These are phyloP conservation scores for Drosophila aff. DNA, from an alignment of 1,140 invertebrate species.

Conservation along the genomic window DNA sequence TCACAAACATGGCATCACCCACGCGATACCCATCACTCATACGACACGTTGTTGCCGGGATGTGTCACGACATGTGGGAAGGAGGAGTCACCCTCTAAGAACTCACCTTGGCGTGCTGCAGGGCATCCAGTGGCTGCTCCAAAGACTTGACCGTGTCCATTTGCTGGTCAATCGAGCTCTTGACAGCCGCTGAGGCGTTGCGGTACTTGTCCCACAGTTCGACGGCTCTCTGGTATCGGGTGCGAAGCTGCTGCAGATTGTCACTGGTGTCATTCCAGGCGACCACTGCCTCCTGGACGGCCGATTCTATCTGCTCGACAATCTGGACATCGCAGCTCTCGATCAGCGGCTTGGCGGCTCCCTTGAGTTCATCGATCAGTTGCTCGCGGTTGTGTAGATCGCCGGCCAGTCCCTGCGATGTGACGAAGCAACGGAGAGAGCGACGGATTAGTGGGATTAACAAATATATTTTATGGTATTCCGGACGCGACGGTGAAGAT, in stretches of 20 bases:
- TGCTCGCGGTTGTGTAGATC: conserved; percentile 89
- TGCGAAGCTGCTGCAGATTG: conserved; percentile 90
- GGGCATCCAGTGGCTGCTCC: conserved; percentile 77
- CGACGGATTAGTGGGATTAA: conserved; percentile 13
- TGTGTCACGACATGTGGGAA: conserved; percentile 19
- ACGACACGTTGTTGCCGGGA: conserved; percentile 24
- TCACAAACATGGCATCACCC: conserved; percentile 3
- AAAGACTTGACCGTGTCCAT: conserved; percentile 85
- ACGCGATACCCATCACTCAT: conserved; percentile 20
- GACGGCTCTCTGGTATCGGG: conserved; percentile 90
- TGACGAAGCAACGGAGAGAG: not conserved
- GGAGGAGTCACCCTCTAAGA: conserved; percentile 23
- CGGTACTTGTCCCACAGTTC: conserved; percentile 91
- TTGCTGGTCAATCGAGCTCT: conserved; percentile 90
- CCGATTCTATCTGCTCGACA: conserved; percentile 89
- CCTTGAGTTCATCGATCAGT: conserved; percentile 89
- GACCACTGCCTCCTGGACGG: conserved; percentile 90
- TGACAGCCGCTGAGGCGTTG: conserved; percentile 90
- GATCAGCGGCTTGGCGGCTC: conserved; percentile 89
- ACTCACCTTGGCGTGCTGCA: conserved; percentile 83
- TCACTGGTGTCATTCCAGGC: conserved; percentile 91
- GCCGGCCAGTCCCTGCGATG: conserved; percentile 87
- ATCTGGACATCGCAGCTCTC: conserved; percentile 89
- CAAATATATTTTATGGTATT: not conserved
- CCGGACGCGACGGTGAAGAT: conserved; percentile 38